Base-by-base conservation (phyloP, 2,888 invertebrate genomes). In the Caenorhabditis japonica region DNA sequence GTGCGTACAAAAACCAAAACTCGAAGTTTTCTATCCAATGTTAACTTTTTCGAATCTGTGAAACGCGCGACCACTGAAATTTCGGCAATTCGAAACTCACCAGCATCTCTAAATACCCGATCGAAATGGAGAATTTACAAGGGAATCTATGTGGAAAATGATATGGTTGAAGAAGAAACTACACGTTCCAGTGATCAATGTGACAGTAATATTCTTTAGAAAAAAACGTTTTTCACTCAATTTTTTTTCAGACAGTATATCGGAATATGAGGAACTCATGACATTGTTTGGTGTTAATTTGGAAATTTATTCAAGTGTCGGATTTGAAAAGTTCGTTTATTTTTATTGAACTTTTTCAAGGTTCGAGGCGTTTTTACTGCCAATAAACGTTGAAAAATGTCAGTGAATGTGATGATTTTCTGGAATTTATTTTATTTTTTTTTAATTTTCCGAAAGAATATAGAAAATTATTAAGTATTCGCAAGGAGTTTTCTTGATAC, bases 261-360 rank as follows among this genome's bases (percentile, higher is more conserved):
- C 51, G 17, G 34, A 44, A n/a, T 62, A 38, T 38, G 36, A 36
- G 0, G 61, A 62, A 17, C 8, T 62, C 4, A 46, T 39, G 27
- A 2, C 23, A 8, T 8, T 62, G 12, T 62, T 62, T 15, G 33
- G 25, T 1, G 13, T 38, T 0, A 53, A 52, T 19, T 17, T 25
- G 1, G 21, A 43, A n/a, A 43, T 52, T 3, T 51, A 34, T 19
- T 17, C 43, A n/a, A 8, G 19, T 1, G 13, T 61, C 7, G 30
- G 3, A 21, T 44, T 61, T 12, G 51, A 61, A n/a, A 12, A 43
- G 60, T 61, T 4, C 19, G 46, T 47, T 33, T 41, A 33, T n/a
- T n/a, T n/a, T n/a, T n/a, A n/a, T n/a, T n/a, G n/a, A n/a, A n/a
- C n/a, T n/a, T n/a, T n/a, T n/a, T 2, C n/a, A 12, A 12, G 38